These are phyloP conservation scores for Drosophila hydei DNA, from an alignment of 1,140 invertebrate species.

Conservation along the genomic window DNA sequence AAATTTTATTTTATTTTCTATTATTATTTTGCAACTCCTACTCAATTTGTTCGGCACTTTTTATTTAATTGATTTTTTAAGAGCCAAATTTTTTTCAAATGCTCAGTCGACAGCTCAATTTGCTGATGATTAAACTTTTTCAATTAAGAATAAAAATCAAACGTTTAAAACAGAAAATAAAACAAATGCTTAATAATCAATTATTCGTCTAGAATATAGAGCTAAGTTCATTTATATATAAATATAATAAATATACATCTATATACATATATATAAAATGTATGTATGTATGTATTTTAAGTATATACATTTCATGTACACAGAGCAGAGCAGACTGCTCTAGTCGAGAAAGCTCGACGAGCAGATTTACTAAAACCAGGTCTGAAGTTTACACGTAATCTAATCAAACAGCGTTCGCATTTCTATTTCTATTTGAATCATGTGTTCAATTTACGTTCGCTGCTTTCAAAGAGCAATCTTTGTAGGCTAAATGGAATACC, in stretches of 20 bases:
- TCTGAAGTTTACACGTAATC: constrained; percentile 6
- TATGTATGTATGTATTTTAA: not conserved
- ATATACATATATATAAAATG: constrained; percentile 37
- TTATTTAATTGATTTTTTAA: constrained; percentile 40
- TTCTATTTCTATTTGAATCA: not conserved
- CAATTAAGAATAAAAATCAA: constrained; percentile 14
- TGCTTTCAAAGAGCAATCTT: not conserved
- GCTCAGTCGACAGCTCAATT: not conserved
- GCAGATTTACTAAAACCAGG: not conserved
- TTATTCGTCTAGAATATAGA: constrained; percentile 40
- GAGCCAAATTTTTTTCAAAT: constrained; percentile 13
- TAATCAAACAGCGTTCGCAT: not conserved
- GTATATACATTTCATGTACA: not conserved
- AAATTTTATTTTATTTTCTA: too few species aligned
- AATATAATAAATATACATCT: constrained; percentile 22
- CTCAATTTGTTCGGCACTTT: too few species aligned
- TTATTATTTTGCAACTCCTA: too few species aligned
- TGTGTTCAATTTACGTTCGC: not conserved
- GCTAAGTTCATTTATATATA: constrained; percentile 40
- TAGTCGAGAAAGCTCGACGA: not conserved
- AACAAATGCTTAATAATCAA: constrained; percentile 41
- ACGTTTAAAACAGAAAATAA: constrained; percentile 2
- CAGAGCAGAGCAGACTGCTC: not conserved
- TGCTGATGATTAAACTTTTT: constrained; percentile 36
- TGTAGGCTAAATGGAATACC: too few species aligned